phyloP scores from a whole-genome alignment of 1,140 invertebrate genomes.

The Meteorus sp. region DNA sequence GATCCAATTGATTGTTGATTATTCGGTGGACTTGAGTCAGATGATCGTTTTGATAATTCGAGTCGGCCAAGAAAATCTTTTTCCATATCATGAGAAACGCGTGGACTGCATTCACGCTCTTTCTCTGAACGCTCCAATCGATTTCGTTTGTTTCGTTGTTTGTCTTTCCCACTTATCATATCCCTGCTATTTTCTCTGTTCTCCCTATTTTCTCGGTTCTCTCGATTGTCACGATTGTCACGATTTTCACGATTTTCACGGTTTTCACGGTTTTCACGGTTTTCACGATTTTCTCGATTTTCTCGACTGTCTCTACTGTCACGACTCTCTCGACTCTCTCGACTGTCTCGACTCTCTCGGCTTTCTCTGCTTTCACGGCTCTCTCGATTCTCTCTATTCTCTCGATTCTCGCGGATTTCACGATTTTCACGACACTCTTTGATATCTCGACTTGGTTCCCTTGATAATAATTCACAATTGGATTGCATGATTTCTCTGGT shows the following conservation, averaged over 20 bases:
- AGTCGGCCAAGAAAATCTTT: constrained; percentile 68
- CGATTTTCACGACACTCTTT: constrained; percentile 36
- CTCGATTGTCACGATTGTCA: constrained; percentile 24
- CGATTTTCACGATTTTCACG: constrained; percentile 30
- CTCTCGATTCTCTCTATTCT: constrained; percentile 12
- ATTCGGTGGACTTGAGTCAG: constrained; percentile 39
- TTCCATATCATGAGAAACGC: constrained; percentile 58
- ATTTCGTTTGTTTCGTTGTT: constrained; percentile 30
- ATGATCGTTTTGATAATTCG: constrained; percentile 57
- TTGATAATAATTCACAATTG: neutral
- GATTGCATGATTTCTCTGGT: constrained; percentile 14
- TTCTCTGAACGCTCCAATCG: constrained; percentile 29
- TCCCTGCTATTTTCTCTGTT: constrained; percentile 31
- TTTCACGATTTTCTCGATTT: constrained; percentile 29
- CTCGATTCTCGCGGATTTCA: constrained; percentile 26
- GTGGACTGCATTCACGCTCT: constrained; percentile 49
- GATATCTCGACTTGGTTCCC: constrained; percentile 4
- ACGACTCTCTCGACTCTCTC: constrained; percentile 25
- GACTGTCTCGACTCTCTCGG: constrained; percentile 28
- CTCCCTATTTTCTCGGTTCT: constrained; percentile 26
- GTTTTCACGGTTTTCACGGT: constrained; percentile 26
- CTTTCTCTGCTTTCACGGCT: constrained; percentile 29
- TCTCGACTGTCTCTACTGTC: constrained; percentile 27
- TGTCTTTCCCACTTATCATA: constrained; percentile 24
- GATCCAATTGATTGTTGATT: constrained; percentile 44